Conservation (phyloP, 1,140 invertebrate genomes). For the Diachasmimorpha longicaudata region DNA sequence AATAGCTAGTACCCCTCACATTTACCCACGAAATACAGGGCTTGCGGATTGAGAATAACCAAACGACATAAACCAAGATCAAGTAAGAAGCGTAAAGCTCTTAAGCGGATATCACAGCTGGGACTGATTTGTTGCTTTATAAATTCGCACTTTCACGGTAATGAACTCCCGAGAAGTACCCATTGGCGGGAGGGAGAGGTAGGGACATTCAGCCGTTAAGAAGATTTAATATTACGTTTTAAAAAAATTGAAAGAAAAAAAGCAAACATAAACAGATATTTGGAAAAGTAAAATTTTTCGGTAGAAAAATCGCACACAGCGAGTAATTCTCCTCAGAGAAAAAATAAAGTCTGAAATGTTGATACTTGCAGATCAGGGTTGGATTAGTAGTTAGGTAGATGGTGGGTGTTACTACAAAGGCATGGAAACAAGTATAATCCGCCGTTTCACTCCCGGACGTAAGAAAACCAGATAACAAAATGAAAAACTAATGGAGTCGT, state of each 20-base stretch:
- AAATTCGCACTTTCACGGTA: conserved; percentile 22
- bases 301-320: background rate
- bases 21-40: background rate
- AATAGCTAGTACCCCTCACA: background rate
- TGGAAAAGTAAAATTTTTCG: background rate
- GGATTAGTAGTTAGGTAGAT: background rate
- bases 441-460: background rate
- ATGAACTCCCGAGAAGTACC: background rate
- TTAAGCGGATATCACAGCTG: conserved; percentile 12
- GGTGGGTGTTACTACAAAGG: background rate
- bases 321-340: background rate
- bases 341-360: background rate
- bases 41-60: background rate
- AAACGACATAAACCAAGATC: background rate
- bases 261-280: background rate
- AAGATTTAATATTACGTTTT: conserved; percentile 6
- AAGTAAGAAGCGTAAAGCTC: conserved; percentile 7
- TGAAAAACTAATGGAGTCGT: background rate
- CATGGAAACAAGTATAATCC: background rate
- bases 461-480: background rate
- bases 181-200: too few species aligned
- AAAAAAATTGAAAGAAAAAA: background rate
- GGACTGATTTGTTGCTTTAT: conserved; percentile 20
- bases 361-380: background rate
- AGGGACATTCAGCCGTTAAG: conserved; percentile 17